Percentiles rank a stretch among this genome's conserved stretches.
phyloP scores from a whole-genome alignment of 2,888 invertebrate species.

The Pristionchus arcanus region DNA sequence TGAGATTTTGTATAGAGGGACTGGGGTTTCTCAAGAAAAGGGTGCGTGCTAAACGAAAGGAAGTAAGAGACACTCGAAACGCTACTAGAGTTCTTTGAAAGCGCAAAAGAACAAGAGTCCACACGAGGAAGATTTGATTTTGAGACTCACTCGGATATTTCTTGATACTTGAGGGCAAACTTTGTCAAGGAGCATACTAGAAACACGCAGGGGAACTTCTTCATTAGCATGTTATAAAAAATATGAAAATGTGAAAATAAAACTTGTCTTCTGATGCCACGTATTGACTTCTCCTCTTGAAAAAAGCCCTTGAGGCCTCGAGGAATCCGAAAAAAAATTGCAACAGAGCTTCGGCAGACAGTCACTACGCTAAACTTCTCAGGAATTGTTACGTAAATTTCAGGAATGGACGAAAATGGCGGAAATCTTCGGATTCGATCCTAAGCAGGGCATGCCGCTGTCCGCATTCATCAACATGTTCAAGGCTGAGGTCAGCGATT shows the following conservation, averaged over 20 bases:
- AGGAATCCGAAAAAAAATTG: too few species aligned
- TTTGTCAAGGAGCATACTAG: too few species aligned
- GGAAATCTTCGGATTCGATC: conserved; percentile 9
- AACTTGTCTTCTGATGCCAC: too few species aligned
- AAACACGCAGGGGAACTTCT: too few species aligned
- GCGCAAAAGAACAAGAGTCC: not conserved
- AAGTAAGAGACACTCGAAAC: not conserved
- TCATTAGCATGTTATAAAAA: too few species aligned
- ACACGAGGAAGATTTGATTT: not conserved
- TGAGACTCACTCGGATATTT: not conserved
- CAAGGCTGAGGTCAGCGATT: conserved; percentile 43
- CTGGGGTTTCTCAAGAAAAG: not conserved
- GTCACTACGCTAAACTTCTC: too few species aligned
- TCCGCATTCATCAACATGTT: conserved; percentile 49
- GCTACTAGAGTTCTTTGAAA: not conserved
- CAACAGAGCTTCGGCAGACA: too few species aligned
- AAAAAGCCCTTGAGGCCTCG: too few species aligned
- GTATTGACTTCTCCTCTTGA: too few species aligned
- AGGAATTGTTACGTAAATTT: not conserved
- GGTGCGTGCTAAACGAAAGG: not conserved
- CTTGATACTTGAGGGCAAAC: too few species aligned
- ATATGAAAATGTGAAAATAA: too few species aligned
- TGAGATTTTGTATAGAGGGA: not conserved
- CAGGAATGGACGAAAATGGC: conserved; percentile 34
- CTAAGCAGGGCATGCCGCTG: conserved; percentile 10